A percentile compares a stretch with the other conserved stretches of the same genome.
phyloP scores from a whole-genome alignment of 2,888 invertebrate genomes.

The Sphaeridia pumilis region DNA sequence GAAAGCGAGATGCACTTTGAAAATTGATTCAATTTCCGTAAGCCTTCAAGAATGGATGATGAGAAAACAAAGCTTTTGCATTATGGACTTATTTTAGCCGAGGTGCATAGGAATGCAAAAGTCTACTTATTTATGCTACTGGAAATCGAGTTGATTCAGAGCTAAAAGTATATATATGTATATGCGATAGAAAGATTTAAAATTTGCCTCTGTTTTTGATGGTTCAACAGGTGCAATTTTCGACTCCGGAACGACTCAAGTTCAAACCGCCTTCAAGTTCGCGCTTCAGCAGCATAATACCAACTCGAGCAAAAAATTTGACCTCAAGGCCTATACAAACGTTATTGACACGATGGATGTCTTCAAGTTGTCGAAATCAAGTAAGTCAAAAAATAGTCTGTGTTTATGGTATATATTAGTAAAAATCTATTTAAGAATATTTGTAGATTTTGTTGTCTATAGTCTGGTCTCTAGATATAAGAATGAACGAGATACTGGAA shows the following conservation, averaged over 20 bases:
- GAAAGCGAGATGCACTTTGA: neutral
- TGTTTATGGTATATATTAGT: too few relatives aligned
- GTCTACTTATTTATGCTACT: too few relatives aligned
- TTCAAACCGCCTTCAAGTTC: conserved; percentile 83
- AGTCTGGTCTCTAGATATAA: too few relatives aligned
- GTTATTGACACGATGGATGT: conserved; percentile 88
- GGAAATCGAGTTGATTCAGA: neutral
- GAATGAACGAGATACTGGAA: too few relatives aligned
- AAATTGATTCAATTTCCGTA: conserved; percentile 3
- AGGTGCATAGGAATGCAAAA: neutral
- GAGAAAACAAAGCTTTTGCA: neutral
- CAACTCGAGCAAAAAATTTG: conserved; percentile 62
- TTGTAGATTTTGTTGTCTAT: too few relatives aligned
- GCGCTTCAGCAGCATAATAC: conserved; percentile 71
- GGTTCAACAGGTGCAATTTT: conserved; percentile 69
- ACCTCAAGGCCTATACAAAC: conserved; percentile 77
- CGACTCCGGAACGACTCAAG: conserved; percentile 81
- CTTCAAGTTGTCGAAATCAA: conserved; percentile 77
- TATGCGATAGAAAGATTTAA: neutral
- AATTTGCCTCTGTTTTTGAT: neutral
- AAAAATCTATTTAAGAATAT: too few relatives aligned
- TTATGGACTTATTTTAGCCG: too few relatives aligned
- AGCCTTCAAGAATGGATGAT: conserved; percentile 9
- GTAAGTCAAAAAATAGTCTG: too few relatives aligned
- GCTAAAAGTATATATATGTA: neutral